A percentile compares a stretch with the other conserved stretches of the same genome.
Evolutionary conservation across 30 jellyfish, hydroid and myxozoan species (phyloP).

Genomic region (Rhopilema esculentum): DNA sequence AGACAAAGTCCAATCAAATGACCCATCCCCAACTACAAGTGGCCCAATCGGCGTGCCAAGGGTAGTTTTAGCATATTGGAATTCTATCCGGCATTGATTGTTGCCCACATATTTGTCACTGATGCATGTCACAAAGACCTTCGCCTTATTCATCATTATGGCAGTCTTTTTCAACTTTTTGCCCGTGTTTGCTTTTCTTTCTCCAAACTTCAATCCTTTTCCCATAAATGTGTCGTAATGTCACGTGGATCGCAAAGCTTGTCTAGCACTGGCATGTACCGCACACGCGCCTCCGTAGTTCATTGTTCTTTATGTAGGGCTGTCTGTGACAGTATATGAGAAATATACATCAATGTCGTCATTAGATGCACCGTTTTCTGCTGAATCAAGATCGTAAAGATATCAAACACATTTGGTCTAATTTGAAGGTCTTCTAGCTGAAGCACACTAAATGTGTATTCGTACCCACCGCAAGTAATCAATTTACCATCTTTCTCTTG

Average conservation of each 20-base stretch:
- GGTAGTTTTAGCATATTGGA: slow-evolving; percentile 77
- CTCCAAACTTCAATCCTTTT: slow-evolving; percentile 61
- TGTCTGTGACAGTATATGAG: slow-evolving; percentile 52
- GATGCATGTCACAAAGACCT: slow-evolving; percentile 81
- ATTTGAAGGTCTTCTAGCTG: slow-evolving; percentile 56
- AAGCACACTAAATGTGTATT: slow-evolving; percentile 27
- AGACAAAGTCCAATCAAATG: no score
- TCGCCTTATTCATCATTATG: slow-evolving; percentile 69
- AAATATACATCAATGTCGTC: slow-evolving; percentile 59
- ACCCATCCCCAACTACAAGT: no score
- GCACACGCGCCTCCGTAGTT: no score
- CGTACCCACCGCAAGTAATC: slow-evolving; percentile 57
- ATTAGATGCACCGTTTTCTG: not conserved
- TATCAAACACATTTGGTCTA: slow-evolving; percentile 84
- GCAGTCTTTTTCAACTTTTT: slow-evolving; percentile 62
- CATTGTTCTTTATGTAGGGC: slow-evolving; percentile 56
- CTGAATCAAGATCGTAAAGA: no score
- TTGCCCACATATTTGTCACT: slow-evolving; percentile 72
- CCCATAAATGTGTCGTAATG: slow-evolving; percentile 31
- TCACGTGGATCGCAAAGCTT: no score
- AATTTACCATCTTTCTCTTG: slow-evolving; percentile 77
- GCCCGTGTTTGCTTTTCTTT: slow-evolving; percentile 16
- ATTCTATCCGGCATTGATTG: slow-evolving; percentile 82
- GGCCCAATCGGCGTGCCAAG: slow-evolving; percentile 79
- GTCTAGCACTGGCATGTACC: no score